Evolutionary conservation across 1,140 invertebrate species (phyloP).

Genomic region (Thaumatotibia leucotreta): DNA sequence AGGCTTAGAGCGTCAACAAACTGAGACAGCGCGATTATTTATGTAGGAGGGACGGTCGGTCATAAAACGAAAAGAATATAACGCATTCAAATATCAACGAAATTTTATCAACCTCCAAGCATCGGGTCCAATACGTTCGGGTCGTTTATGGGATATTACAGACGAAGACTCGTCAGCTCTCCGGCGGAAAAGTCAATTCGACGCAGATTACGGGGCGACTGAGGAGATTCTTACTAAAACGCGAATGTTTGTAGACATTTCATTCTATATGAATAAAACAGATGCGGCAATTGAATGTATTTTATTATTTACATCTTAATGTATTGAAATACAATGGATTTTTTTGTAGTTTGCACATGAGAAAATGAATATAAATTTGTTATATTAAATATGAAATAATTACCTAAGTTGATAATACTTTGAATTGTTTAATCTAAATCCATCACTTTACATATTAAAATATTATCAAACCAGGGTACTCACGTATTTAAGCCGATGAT

Average conservation of each 20-base stretch:
- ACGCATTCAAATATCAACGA: constrained; percentile 71
- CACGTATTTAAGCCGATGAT: too few species aligned
- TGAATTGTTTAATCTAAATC: too few species aligned
- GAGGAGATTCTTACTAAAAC: constrained; percentile 56
- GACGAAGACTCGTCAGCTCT: constrained; percentile 60
- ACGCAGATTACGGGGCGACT: constrained; percentile 62
- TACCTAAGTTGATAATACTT: too few species aligned
- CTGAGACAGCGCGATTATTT: constrained; percentile 33
- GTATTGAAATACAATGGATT: constrained; percentile 14
- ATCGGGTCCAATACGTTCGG: constrained; percentile 65
- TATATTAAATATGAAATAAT: too few species aligned
- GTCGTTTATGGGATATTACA: constrained; percentile 72
- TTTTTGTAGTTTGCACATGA: neutral
- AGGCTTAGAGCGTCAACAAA: constrained; percentile 38
- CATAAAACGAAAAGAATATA: constrained; percentile 59
- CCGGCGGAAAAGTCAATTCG: constrained; percentile 63
- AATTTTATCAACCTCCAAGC: constrained; percentile 66
- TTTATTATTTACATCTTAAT: constrained; percentile 1
- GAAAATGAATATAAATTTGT: too few species aligned
- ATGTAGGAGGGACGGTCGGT: constrained; percentile 51
- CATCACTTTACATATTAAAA: too few species aligned
- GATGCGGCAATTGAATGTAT: constrained; percentile 19
- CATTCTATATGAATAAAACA: constrained; percentile 42
- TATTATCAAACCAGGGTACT: too few species aligned
- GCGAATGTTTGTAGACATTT: constrained; percentile 47